A percentile compares a stretch with the other conserved stretches of the same genome.
Evolutionary conservation across 2,113 vertebrate species (phyloP).

Genomic region (Alligator sinensis): DNA sequence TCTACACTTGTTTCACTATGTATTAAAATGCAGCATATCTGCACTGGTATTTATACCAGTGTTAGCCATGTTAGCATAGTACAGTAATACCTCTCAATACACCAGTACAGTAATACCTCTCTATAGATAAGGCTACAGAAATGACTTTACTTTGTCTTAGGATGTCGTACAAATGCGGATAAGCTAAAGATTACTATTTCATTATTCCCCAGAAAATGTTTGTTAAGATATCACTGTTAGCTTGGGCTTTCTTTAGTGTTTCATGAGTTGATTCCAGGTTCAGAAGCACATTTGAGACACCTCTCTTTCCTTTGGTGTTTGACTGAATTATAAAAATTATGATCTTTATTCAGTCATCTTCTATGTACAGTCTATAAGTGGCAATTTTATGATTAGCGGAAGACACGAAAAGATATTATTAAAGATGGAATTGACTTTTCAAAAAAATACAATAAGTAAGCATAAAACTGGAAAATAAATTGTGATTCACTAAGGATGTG

Average conservation of each 20-base stretch:
- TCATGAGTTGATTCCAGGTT: neutral
- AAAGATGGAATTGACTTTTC: neutral
- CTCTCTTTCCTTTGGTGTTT: neutral
- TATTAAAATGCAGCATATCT: neutral
- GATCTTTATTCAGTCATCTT: neutral
- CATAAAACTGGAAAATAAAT: neutral
- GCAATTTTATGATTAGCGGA: neutral
- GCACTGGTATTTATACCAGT: neutral
- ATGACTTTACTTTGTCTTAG: neutral
- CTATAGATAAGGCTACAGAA: neutral
- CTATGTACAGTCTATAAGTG: neutral
- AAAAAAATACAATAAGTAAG: neutral
- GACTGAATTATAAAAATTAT: neutral
- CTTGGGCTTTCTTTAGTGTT: neutral
- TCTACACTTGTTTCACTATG: neutral
- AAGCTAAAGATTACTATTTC: neutral
- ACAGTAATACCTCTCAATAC: neutral
- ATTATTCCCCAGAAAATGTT: neutral
- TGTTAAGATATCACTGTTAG: neutral
- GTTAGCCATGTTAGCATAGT: neutral
- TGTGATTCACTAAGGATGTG: neutral
- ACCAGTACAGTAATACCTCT: neutral
- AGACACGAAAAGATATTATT: neutral
- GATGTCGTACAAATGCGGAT: neutral
- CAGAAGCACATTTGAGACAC: neutral